Evolutionary conservation across 2,888 invertebrate genomes (phyloP), one percentile per base, ranked within the genome.

Genomic region (Tribolium freemani): DNA sequence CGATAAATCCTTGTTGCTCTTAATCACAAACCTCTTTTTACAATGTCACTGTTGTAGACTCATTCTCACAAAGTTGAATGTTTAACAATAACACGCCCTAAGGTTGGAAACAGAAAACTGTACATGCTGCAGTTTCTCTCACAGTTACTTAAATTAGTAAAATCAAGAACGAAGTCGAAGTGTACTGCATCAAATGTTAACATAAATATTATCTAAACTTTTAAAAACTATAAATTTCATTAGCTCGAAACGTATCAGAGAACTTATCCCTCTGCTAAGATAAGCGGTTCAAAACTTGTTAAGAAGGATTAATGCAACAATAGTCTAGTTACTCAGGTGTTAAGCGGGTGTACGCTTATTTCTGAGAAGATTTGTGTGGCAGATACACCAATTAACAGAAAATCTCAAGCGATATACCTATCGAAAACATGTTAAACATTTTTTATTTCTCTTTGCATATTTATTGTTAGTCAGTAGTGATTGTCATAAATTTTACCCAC

Each of bases 1-100:
- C 68, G 48, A 57, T 56, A 56, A 66, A 66, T 66, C 31, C 45
- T 20, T 45, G 53, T 26, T 53, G 53, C 44, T 38, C 8, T 21
- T 51, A 53, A 64, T 54, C 44, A 54, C 44, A 54, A 66, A 16
- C 10, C 3, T 20, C 21, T 48, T 48, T 46, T 48, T 10, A 5
- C 10, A 26, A 38, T 38, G 38, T 38, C n/a, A 38, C 9, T 38
- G n/a, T n/a, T n/a, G 8, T 8, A 8, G n/a, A 38, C 8, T 6
- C 38, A 8, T n/a, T 38, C 8, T 26, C 26, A 5, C 8, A 38
- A 38, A 8, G 3, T 6, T 38, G 3, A 38, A 3, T 38, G 5
- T 38, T 38, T 38, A 38, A 6, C 38, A 38, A 38, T 3, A 3
- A 38, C 8, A 26, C 5, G 5, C 26, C 2, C 26, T 26, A 26